Evolutionary conservation across 2,888 invertebrate genomes (phyloP).

Genomic region (Eupsilia transversa): DNA sequence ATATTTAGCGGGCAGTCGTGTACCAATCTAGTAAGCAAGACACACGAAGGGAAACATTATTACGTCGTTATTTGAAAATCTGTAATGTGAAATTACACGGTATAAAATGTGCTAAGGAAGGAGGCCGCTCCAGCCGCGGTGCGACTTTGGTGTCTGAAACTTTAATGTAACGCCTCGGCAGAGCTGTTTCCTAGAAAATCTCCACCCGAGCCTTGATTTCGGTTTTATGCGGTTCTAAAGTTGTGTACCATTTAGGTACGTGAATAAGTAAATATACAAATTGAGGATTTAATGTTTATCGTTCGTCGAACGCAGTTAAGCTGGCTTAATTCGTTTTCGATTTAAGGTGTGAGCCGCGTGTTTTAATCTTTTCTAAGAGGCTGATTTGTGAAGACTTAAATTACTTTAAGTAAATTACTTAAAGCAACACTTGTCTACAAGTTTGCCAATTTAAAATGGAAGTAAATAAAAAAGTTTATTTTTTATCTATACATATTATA

Average conservation of each 20-base stretch:
- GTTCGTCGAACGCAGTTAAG: constrained; percentile 45
- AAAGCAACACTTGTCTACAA: not conserved
- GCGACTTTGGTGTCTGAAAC: constrained; percentile 79
- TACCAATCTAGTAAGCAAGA: constrained; percentile 60
- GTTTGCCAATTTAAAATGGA: not conserved
- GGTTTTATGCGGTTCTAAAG: constrained; percentile 80
- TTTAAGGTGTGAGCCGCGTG: constrained; percentile 26
- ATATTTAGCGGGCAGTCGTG: constrained; percentile 59
- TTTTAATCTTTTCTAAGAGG: constrained; percentile 35
- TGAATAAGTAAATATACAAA: constrained; percentile 74
- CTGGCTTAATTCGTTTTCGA: constrained; percentile 39
- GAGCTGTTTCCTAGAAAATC: constrained; percentile 79
- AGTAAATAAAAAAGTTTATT: not conserved
- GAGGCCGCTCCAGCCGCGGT: constrained; percentile 54
- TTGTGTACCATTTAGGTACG: constrained; percentile 79
- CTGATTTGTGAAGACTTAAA: constrained; percentile 27
- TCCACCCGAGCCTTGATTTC: constrained; percentile 79
- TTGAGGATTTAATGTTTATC: constrained; percentile 53
- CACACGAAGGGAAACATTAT: constrained; percentile 70
- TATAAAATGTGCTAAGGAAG: constrained; percentile 77
- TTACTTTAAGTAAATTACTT: constrained; percentile 23
- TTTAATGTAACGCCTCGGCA: constrained; percentile 83
- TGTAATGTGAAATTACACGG: constrained; percentile 82
- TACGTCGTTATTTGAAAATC: constrained; percentile 74
- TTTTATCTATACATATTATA: not conserved